A percentile compares a stretch with the other conserved stretches of the same genome.
phyloP scores from a whole-genome alignment of 2,113 vertebrate genomes.

The Mungos mungo region DNA sequence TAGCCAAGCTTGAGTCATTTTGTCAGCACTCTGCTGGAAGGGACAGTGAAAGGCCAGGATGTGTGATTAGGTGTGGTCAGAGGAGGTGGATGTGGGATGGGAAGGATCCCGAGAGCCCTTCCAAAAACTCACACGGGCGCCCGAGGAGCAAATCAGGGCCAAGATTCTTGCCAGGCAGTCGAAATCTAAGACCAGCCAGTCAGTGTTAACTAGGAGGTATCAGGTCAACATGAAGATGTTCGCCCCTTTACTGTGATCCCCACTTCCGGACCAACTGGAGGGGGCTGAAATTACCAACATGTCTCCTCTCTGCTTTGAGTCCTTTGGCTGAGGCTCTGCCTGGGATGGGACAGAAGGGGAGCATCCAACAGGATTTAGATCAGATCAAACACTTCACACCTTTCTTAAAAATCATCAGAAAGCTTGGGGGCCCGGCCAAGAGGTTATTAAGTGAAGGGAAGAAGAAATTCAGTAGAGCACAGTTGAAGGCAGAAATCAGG shows the following conservation, averaged over 20 bases:
- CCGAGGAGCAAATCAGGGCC: neutral
- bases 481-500: neutral
- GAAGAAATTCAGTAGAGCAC: neutral
- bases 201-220: neutral
- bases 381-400: neutral
- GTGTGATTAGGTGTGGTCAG: neutral
- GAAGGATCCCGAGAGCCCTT: neutral
- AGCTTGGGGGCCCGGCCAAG: neutral
- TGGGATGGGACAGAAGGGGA: neutral
- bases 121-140: accelerated
- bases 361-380: neutral
- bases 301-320: neutral
- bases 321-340: neutral
- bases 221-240: neutral
- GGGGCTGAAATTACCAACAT: neutral
- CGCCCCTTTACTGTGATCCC: neutral
- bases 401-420: neutral
- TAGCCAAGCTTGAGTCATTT: neutral
- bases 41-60: neutral
- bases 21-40: neutral
- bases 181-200: neutral
- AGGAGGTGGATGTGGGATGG: neutral
- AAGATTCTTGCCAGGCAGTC: neutral
- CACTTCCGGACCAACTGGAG: neutral
- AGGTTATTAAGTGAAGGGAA: neutral